Evolutionary conservation across 2,113 vertebrate species (phyloP).

Genomic region (Epinephelus fuscoguttatus): DNA sequence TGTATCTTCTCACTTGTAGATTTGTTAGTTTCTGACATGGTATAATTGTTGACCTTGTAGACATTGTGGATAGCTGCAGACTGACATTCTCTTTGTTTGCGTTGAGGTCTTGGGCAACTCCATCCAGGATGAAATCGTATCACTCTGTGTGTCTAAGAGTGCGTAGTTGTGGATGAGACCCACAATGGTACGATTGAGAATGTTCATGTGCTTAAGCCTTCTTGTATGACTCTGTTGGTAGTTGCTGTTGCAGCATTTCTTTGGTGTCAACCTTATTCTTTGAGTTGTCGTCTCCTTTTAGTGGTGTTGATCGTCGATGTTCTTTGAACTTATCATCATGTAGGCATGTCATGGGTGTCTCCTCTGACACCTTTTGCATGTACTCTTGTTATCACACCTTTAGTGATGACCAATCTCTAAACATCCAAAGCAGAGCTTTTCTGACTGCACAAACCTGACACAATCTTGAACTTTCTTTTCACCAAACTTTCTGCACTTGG

Average conservation of each 20-base stretch:
- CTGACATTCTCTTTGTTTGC: no score
- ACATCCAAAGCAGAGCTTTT: neutral
- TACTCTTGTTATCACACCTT: neutral
- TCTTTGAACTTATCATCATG: slow-evolving; percentile 2
- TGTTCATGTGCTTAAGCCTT: neutral
- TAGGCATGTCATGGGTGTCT: neutral
- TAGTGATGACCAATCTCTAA: slow-evolving; percentile 13
- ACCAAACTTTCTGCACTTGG: no score
- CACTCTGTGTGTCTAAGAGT: no score
- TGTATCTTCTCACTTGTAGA: no score
- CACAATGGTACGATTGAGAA: neutral
- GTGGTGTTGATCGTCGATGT: neutral
- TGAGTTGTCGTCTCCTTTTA: neutral
- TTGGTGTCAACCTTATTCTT: neutral
- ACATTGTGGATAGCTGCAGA: no score
- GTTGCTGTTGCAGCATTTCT: neutral
- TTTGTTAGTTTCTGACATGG: no score
- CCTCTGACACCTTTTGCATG: slow-evolving; percentile 14
- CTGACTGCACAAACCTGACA: no score
- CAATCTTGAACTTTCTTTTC: no score
- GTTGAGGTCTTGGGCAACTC: no score
- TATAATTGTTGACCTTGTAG: no score
- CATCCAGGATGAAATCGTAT: no score
- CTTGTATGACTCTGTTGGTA: neutral
- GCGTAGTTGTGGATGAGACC: neutral